A percentile compares a stretch with the other conserved stretches of the same genome.
Conservation (phyloP, 2,113 vertebrate genomes). For the Ochotona curzoniae region DNA sequence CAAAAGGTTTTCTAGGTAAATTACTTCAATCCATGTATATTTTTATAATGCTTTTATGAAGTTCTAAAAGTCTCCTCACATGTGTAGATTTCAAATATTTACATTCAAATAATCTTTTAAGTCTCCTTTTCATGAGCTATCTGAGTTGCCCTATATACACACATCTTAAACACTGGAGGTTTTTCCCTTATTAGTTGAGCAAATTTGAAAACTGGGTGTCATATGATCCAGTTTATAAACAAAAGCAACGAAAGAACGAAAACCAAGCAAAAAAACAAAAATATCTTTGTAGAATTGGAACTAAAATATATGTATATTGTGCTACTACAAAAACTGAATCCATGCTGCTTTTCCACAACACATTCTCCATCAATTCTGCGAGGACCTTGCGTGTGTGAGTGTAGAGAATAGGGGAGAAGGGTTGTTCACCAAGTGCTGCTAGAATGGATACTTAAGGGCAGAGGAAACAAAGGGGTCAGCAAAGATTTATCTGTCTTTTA, state of each 20-base stretch:
- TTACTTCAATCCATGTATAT: no score
- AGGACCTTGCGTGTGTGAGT: background rate
- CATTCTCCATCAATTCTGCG: background rate
- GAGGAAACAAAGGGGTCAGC: background rate
- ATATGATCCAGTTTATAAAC: conserved; percentile 29
- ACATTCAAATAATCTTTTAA: no score
- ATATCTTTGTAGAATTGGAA: no score
- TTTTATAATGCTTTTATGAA: no score
- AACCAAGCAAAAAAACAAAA: background rate
- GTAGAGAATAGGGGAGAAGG: background rate
- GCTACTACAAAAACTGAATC: no score
- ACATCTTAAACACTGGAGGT: background rate
- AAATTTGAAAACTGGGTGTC: background rate
- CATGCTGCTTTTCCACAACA: background rate
- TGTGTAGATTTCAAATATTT: no score
- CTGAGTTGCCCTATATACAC: background rate
- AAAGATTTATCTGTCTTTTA: background rate
- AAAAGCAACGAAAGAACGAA: conserved; percentile 15
- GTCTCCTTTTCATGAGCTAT: no score
- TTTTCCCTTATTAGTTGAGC: conserved; percentile 12
- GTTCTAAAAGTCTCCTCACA: no score
- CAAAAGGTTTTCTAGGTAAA: no score
- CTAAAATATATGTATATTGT: no score
- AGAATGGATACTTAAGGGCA: background rate
- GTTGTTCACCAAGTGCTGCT: background rate